Conservation (phyloP, 2,113 vertebrate genomes). For the Embiotoca jacksoni region DNA sequence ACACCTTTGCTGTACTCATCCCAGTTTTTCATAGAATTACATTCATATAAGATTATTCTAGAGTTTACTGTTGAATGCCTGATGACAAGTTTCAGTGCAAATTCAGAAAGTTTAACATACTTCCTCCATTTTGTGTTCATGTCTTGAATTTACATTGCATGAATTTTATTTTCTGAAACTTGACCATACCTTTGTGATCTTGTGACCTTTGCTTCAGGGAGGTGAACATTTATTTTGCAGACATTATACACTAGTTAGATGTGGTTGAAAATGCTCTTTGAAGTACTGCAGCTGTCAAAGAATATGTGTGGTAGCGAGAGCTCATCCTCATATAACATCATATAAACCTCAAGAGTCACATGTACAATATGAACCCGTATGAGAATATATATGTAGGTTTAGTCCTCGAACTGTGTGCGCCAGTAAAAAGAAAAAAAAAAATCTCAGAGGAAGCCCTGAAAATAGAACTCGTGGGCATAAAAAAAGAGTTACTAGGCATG, state of each 20-base stretch:
- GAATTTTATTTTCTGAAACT: background rate
- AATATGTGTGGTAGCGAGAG: background rate
- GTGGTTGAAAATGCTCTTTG: slow-evolving; percentile 2
- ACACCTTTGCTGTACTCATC: background rate
- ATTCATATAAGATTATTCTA: no score
- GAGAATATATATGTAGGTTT: background rate
- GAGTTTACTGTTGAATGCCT: background rate
- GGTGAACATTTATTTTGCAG: background rate
- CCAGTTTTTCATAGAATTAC: no score
- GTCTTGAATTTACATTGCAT: background rate
- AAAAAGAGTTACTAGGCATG: background rate
- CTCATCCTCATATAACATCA: background rate
- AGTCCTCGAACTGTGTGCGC: slow-evolving; percentile 2
- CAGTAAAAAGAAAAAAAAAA: background rate
- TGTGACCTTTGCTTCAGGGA: background rate
- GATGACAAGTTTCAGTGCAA: background rate
- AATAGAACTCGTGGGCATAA: background rate
- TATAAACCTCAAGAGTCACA: background rate
- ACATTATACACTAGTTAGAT: background rate
- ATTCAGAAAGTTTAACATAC: background rate
- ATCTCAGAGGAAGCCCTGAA: background rate
- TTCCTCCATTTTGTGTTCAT: background rate
- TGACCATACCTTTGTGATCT: background rate
- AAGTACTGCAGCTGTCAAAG: background rate
- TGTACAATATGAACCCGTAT: background rate